phyloP scores from a whole-genome alignment of 2,113 vertebrate genomes.

The Laticauda colubrina region DNA sequence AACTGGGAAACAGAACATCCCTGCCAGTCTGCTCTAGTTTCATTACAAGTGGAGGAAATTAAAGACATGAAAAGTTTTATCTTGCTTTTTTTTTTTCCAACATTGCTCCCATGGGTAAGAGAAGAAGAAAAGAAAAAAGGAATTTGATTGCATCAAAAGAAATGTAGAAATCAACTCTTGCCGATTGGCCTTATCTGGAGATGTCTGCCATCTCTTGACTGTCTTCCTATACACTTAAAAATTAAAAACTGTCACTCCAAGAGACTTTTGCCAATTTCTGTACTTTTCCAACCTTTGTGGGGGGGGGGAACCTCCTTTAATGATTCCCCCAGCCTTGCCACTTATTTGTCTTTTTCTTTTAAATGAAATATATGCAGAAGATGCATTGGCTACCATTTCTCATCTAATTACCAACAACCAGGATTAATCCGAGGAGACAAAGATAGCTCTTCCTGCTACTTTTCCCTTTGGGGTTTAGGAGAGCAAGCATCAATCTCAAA shows the following conservation, averaged over 20 bases:
- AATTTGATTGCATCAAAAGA: background rate
- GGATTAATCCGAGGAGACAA: conserved; percentile 40
- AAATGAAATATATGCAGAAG: background rate
- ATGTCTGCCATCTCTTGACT: conserved; percentile 64
- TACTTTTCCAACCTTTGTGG: background rate
- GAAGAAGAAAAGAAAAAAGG: background rate
- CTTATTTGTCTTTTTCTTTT: background rate
- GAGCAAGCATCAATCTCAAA: conserved; percentile 39
- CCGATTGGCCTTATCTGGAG: conserved; percentile 58
- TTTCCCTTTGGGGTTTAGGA: conserved; percentile 18
- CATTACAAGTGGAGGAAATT: background rate
- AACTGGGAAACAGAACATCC: background rate
- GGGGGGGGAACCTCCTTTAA: background rate
- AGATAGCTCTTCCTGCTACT: background rate
- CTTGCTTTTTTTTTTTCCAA: background rate
- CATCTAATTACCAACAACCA: conserved; percentile 23
- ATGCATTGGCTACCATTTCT: conserved; percentile 31
- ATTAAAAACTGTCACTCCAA: conserved; percentile 55
- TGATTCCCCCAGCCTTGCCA: background rate
- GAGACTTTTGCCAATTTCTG: conserved; percentile 40
- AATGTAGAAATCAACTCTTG: background rate
- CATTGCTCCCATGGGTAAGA: background rate
- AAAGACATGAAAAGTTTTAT: background rate
- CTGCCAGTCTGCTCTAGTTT: background rate
- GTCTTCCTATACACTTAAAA: conserved; percentile 35